Evolutionary conservation across 2,888 invertebrate genomes (phyloP).

Genomic region (Anticlea derivata): DNA sequence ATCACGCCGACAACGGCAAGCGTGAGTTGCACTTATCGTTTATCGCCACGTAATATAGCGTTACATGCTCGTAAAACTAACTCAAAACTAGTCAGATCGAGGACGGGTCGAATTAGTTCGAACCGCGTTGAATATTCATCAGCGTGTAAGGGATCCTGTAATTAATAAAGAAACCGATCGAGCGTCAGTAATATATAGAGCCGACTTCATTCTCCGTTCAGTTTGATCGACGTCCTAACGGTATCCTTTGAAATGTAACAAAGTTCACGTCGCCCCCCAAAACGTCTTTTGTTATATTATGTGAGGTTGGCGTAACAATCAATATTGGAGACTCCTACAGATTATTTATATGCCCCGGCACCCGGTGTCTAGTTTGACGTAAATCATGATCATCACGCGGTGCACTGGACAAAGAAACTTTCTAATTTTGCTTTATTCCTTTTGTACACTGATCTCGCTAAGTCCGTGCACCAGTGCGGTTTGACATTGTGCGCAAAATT

Average conservation of each 20-base stretch:
- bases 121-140: slow-evolving; percentile 64
- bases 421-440: slow-evolving; percentile 62
- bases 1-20: slow-evolving; percentile 70
- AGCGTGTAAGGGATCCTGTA: slow-evolving; percentile 62
- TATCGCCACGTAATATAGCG: slow-evolving; percentile 74
- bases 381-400: slow-evolving; percentile 64
- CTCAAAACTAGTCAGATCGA: slow-evolving; percentile 57
- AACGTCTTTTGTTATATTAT: slow-evolving; percentile 52
- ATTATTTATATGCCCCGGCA: slow-evolving; percentile 53
- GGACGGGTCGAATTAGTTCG: slow-evolving; percentile 58
- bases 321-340: slow-evolving; percentile 44
- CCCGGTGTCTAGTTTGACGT: slow-evolving; percentile 60
- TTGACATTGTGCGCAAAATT: slow-evolving; percentile 65
- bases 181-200: slow-evolving; percentile 54
- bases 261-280: slow-evolving; percentile 44
- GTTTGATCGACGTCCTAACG: slow-evolving; percentile 51
- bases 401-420: slow-evolving; percentile 60
- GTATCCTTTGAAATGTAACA: slow-evolving; percentile 53
- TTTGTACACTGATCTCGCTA: slow-evolving; percentile 54
- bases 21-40: slow-evolving; percentile 73
- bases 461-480: slow-evolving; percentile 54
- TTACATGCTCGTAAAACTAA: slow-evolving; percentile 74
- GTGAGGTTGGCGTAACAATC: slow-evolving; percentile 46
- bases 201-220: slow-evolving; percentile 45
- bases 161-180: slow-evolving; percentile 65